phyloP scores from a whole-genome alignment of 2,797 vertebrate species.

The Characodon lateralis region DNA sequence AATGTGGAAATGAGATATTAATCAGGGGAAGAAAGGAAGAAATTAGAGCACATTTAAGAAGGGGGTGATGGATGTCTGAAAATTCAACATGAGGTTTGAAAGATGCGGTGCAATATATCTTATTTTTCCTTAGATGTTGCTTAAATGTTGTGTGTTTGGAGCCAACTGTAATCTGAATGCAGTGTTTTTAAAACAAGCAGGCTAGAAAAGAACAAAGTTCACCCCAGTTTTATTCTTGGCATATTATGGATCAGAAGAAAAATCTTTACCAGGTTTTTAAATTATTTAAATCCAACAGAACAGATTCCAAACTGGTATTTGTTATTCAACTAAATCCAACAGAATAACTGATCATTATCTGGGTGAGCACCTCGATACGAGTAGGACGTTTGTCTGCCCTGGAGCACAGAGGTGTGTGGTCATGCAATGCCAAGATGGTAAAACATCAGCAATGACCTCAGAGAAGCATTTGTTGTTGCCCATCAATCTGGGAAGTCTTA shows the following conservation, averaged over 20 bases:
- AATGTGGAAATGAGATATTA: constrained; percentile 55
- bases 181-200: background rate
- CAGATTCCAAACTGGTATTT: no score
- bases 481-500: background rate
- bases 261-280: no score
- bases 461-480: background rate
- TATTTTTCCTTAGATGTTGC: background rate
- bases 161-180: constrained; percentile 13
- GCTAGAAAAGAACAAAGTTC: background rate
- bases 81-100: background rate
- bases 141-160: background rate
- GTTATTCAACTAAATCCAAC: no score
- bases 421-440: no score
- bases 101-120: background rate
- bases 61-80: background rate
- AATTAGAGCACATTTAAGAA: constrained; percentile 27
- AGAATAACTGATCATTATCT: no score
- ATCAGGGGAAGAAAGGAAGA: constrained; percentile 30
- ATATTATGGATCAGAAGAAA: background rate
- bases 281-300: no score
- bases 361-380: no score
- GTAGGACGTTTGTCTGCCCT: no score
- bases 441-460: background rate
- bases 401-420: no score
- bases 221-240: background rate